Evolutionary conservation across 2,113 vertebrate species (phyloP).

Genomic region (Cavia aperea): DNA sequence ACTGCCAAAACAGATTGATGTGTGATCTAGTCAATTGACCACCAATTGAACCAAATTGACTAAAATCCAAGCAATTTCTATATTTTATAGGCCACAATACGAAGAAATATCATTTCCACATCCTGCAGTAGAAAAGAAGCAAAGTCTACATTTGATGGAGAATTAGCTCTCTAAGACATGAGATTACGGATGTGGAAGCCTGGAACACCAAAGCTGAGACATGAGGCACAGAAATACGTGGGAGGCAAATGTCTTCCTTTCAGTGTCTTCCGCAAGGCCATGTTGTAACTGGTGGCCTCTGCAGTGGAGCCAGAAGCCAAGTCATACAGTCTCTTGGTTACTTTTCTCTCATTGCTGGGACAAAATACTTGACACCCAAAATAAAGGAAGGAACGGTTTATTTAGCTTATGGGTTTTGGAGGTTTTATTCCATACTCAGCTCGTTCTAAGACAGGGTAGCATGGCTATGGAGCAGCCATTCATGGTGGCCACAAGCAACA

Average conservation of each 20-base stretch:
- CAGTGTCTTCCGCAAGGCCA: neutral
- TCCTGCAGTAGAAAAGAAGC: neutral
- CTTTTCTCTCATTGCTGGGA: too few relatives aligned
- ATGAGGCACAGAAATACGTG: neutral
- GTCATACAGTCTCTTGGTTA: neutral
- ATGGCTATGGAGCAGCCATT: too few relatives aligned
- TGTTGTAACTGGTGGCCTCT: neutral
- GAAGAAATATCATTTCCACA: slow-evolving; percentile 33
- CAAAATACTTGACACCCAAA: too few relatives aligned
- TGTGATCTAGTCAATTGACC: slow-evolving; percentile 31
- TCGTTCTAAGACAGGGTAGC: too few relatives aligned
- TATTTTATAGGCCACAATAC: slow-evolving; percentile 47
- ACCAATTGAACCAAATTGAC: slow-evolving; percentile 41
- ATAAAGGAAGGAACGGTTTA: too few relatives aligned
- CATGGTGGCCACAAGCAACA: too few relatives aligned
- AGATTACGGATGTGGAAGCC: neutral
- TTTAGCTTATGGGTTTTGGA: too few relatives aligned
- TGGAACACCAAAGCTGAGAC: neutral
- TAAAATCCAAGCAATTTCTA: slow-evolving; percentile 47
- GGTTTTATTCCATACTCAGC: too few relatives aligned
- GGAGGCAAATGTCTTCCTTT: neutral
- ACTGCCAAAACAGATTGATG: slow-evolving; percentile 53
- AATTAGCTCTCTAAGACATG: neutral
- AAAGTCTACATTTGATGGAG: neutral
- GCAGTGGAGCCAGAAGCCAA: neutral